A percentile compares a stretch with the other conserved stretches of the same genome.
phyloP scores from a whole-genome alignment of 2,888 invertebrate species.

The Agriopis aurantiaria region DNA sequence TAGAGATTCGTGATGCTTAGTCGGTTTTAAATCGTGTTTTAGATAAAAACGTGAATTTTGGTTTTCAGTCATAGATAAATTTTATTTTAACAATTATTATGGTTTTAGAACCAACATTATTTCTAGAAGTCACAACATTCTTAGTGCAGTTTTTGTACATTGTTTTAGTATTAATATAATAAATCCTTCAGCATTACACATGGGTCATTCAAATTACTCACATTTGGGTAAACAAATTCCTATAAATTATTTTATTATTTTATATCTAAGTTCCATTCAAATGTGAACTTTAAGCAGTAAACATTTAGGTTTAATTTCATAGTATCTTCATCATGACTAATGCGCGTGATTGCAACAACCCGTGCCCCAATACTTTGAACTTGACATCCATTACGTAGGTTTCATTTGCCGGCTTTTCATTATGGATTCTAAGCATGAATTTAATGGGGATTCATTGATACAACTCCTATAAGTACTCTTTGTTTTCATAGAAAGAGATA shows the following conservation, averaged over 20 bases:
- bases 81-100: not conserved
- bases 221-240: constrained; percentile 17
- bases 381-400: constrained; percentile 69
- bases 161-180: not conserved
- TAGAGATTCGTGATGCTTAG: constrained; percentile 32
- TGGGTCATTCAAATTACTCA: constrained; percentile 23
- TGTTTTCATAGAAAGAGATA: no score
- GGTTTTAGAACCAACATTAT: not conserved
- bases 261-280: constrained; percentile 4
- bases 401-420: constrained; percentile 44
- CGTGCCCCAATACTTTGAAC: constrained; percentile 70
- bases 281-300: constrained; percentile 13
- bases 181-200: constrained; percentile 15
- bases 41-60: constrained; percentile 31
- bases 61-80: not conserved
- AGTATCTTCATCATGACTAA: constrained; percentile 58
- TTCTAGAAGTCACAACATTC: not conserved
- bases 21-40: constrained; percentile 4
- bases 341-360: constrained; percentile 62
- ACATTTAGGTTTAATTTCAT: constrained; percentile 23
- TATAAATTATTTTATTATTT: constrained; percentile 5
- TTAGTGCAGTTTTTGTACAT: not conserved
- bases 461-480: not conserved
- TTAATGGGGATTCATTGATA: constrained; percentile 4
- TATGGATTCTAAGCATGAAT: constrained; percentile 31